Conservation (phyloP, 2,113 vertebrate genomes). For the Mesembrinibis cayennensis region DNA sequence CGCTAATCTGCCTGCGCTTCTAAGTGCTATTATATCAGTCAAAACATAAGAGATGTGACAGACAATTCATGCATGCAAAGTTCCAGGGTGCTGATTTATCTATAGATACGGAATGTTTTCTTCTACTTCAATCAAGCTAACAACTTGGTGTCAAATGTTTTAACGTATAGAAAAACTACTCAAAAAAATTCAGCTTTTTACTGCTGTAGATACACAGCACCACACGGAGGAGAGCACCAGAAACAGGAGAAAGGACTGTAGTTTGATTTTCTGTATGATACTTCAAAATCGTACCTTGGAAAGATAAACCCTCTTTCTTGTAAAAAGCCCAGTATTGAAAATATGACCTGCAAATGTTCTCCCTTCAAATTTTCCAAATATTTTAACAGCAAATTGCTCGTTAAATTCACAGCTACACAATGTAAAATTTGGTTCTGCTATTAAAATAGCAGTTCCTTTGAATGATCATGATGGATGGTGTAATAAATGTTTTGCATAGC, state of each 20-base stretch:
- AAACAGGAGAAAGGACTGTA: background rate
- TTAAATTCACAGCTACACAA: constrained; percentile 10
- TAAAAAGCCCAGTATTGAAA: background rate
- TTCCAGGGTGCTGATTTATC: constrained; percentile 8
- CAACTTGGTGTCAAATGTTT: background rate
- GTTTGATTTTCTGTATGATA: background rate
- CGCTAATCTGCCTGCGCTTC: background rate
- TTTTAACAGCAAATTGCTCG: constrained; percentile 12
- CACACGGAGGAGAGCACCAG: constrained; percentile 52
- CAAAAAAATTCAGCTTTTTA: background rate
- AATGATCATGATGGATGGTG: background rate
- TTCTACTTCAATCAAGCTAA: background rate
- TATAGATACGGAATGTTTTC: background rate
- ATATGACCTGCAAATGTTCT: background rate
- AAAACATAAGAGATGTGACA: constrained; percentile 2
- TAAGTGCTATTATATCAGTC: background rate
- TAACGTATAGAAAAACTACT: background rate
- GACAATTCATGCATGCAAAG: background rate
- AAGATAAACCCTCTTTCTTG: background rate
- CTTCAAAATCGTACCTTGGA: background rate
- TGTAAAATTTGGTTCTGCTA: background rate
- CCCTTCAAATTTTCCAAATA: background rate
- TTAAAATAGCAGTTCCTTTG: background rate
- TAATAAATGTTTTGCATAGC: background rate
- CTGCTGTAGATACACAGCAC: constrained; percentile 51